These are phyloP conservation scores for Steatornis caripensis DNA, from an alignment of 2,113 vertebrate species.

Conservation along the genomic window DNA sequence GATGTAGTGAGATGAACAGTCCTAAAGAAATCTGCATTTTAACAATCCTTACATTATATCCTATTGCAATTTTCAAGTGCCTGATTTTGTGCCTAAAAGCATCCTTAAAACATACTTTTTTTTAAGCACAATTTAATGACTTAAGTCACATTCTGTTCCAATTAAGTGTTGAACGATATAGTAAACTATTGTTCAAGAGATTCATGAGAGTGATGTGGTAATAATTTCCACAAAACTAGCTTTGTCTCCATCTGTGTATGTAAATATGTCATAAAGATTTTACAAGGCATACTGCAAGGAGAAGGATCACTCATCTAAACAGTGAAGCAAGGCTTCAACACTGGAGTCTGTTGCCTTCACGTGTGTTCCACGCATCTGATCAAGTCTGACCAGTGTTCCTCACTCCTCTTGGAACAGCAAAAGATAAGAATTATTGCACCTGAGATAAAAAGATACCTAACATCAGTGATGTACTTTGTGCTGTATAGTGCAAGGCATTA, in stretches of 20 bases:
- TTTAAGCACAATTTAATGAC: background rate
- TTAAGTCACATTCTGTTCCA: conserved; percentile 9
- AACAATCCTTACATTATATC: background rate
- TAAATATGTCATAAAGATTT: background rate
- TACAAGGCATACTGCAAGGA: background rate
- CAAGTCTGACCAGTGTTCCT: background rate
- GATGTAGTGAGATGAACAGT: background rate
- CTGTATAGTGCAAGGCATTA: background rate
- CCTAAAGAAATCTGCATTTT: background rate
- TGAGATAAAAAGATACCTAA: background rate
- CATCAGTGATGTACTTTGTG: background rate
- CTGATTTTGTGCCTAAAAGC: background rate
- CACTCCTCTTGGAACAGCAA: background rate
- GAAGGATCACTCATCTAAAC: background rate
- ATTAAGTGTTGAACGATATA: conserved; percentile 13
- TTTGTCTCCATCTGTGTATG: background rate
- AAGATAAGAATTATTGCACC: background rate
- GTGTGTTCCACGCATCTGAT: background rate
- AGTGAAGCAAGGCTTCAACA: background rate
- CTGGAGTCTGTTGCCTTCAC: background rate
- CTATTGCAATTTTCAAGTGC: background rate
- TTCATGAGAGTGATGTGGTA: background rate
- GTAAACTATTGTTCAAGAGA: conserved; percentile 14
- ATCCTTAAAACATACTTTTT: background rate
- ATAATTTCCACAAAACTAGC: background rate